phyloP scores from a whole-genome alignment of 2,888 invertebrate genomes.

The Thalpophila matura region DNA sequence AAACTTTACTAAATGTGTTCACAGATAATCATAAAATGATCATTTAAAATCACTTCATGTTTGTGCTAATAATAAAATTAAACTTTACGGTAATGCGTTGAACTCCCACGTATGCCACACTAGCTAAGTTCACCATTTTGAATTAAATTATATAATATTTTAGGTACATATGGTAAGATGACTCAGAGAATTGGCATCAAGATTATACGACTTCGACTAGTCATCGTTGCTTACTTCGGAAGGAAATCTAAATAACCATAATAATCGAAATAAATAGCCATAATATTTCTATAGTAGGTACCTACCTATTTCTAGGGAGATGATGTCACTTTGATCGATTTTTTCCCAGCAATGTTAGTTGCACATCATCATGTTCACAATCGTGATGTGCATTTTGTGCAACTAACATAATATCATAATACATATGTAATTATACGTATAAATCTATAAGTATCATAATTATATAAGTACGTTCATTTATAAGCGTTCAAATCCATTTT shows the following conservation, averaged over 20 bases:
- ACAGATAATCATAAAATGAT: conserved; percentile 42
- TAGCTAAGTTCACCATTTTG: conserved; percentile 16
- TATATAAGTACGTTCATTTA: too few species aligned
- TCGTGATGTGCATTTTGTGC: too few species aligned
- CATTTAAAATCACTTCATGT: conserved; percentile 32
- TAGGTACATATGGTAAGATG: conserved; percentile 9
- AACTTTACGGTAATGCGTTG: conserved; percentile 37
- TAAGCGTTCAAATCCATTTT: too few species aligned
- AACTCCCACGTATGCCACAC: conserved; percentile 36
- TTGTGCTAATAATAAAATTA: conserved; percentile 33
- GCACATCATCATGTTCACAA: too few species aligned
- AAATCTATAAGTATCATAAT: too few species aligned
- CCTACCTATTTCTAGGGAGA: too few species aligned
- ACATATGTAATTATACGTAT: too few species aligned
- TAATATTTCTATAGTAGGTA: too few species aligned
- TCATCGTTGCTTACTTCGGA: background rate
- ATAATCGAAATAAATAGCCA: too few species aligned
- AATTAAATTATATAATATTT: conserved; percentile 26
- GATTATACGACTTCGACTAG: background rate
- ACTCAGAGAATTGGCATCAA: conserved; percentile 19
- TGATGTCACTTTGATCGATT: too few species aligned
- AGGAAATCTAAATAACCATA: background rate
- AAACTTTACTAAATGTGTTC: background rate
- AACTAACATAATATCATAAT: too few species aligned
- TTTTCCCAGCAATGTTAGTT: too few species aligned